Percentiles rank a stretch among this genome's conserved stretches.
Evolutionary conservation across 2,888 invertebrate species (phyloP).

Genomic region (Tuberolachnus salignus): DNA sequence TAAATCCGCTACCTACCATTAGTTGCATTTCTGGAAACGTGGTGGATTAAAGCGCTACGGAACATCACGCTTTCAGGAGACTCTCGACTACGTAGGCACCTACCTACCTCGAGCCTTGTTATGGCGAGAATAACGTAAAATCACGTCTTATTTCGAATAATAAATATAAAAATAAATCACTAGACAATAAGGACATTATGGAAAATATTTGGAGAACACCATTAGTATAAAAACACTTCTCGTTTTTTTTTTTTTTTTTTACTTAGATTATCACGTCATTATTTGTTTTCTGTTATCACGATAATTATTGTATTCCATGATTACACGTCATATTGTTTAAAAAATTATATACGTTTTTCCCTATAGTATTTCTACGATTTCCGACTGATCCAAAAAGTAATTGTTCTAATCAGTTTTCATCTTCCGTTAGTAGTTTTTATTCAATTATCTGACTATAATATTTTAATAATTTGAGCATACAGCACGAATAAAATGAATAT

Average conservation of each 20-base stretch:
- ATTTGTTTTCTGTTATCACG: not conserved
- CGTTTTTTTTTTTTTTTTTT: not conserved
- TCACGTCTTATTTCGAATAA: constrained; percentile 35
- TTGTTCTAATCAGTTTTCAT: not conserved
- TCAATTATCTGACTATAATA: too few relatives aligned
- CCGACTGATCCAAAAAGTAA: not conserved
- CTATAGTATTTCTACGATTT: not conserved
- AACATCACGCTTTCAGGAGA: constrained; percentile 39
- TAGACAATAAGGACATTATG: not conserved
- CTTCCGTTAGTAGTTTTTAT: too few relatives aligned
- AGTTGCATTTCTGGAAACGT: constrained; percentile 15
- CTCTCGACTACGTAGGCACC: not conserved
- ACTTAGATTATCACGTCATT: constrained; percentile 11
- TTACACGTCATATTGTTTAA: not conserved
- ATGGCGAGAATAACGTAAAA: not conserved
- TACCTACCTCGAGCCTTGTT: not conserved
- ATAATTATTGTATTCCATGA: not conserved
- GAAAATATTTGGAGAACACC: not conserved
- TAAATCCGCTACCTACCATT: constrained; percentile 48
- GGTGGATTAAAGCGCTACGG: constrained; percentile 26
- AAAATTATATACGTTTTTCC: not conserved
- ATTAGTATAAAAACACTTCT: not conserved
- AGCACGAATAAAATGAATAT: too few relatives aligned
- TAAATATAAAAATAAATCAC: constrained; percentile 3
- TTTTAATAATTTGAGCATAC: too few relatives aligned